Evolutionary conservation across 2,113 vertebrate species (phyloP), one percentile per base, ranked within the genome.

Genomic region (Eolophus roseicapilla): DNA sequence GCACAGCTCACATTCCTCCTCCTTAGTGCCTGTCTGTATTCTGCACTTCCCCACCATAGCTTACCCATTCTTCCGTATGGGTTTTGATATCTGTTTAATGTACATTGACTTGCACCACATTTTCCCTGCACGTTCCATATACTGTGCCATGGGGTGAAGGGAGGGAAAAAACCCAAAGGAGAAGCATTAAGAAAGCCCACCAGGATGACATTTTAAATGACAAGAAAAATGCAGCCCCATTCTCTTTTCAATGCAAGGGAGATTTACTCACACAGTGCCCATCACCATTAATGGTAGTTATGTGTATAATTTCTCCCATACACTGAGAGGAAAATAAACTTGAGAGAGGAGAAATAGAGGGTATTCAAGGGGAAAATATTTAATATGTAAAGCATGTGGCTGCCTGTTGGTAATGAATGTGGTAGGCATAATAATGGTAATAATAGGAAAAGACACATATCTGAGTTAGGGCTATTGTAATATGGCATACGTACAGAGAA

Each of bases 351-450:
- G 92, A 97, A 96, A 91, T 47, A 95, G 93, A 97, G 91, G 90
- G 82, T 94, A 94, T 97, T 96, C 49, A 94, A 96, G 91, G 81
- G 69, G 84, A 96, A 97, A 83, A 90, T 73, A 91, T 82, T 97
- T 96, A 91, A 78, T 90, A 93, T 89, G 81, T 86, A 94, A 97
- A 97, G 82, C 35, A 88, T 91, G 91, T 83, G 91, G 94, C 80
- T 95, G 76, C 78, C 86, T 88, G 52, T 82, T 85, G 41, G 79
- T 88, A 97, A 97, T 90, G 93, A 95, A 93, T 93, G 69, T 83
- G 91, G 71, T 59, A 95, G 81, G 65, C 88, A 59, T 89, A 82
- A 93, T 74, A 92, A 92, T 71, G 64, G 77, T 81, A 92, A 83
- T 90, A 88, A 90, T 27, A 84, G 79, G 33, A 93, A 85, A 89